Percentiles rank a stretch among this genome's conserved stretches.
phyloP scores from a whole-genome alignment of 2,113 vertebrate genomes.

The Amazona vittata region DNA sequence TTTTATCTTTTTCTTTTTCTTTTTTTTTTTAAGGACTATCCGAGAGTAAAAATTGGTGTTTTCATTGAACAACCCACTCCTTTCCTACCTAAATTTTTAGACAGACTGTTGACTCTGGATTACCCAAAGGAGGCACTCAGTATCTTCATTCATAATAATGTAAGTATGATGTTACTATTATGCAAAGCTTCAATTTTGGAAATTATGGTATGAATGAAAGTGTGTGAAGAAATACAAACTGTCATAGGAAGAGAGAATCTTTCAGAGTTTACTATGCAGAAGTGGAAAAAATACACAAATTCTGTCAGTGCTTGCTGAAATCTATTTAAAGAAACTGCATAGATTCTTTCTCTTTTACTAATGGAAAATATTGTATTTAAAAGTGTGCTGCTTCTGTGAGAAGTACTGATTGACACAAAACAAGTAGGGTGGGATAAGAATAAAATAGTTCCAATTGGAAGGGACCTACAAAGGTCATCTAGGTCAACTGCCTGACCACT shows the following conservation, averaged over 20 bases:
- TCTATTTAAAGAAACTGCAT: background rate
- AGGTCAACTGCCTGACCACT: background rate
- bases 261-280: background rate
- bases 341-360: background rate
- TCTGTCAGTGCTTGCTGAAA: background rate
- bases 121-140: constrained; percentile 89
- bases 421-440: background rate
- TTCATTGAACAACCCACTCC: constrained; percentile 98
- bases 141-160: constrained; percentile 95
- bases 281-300: background rate
- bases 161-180: constrained; percentile 73
- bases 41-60: constrained; percentile 87
- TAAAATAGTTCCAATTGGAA: background rate
- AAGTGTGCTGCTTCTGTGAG: background rate
- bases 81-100: constrained; percentile 94
- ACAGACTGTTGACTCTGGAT: constrained; percentile 84
- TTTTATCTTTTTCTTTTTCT: background rate
- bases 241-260: background rate
- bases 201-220: background rate
- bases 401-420: background rate
- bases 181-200: background rate
- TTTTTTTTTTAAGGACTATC: constrained; percentile 82
- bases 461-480: rapidly evolving
- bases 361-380: background rate
- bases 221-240: background rate